phyloP scores from a whole-genome alignment of 2,888 invertebrate genomes.

The Dysmachus trigonus region DNA sequence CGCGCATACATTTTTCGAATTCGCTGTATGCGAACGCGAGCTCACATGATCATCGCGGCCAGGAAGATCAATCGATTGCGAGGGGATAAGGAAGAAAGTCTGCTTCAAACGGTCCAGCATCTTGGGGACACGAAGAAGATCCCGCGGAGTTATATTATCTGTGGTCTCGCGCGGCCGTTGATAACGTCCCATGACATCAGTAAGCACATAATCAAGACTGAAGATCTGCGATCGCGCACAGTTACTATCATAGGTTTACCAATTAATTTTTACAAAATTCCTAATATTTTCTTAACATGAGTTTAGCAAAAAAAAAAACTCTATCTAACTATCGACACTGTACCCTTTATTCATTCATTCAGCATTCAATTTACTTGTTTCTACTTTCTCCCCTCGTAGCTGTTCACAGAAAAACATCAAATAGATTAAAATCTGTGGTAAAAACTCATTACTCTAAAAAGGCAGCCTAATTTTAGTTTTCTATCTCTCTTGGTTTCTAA shows the following conservation, averaged over 20 bases:
- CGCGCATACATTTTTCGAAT: conserved; percentile 54
- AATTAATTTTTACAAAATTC: too few species aligned
- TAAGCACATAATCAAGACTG: conserved; percentile 23
- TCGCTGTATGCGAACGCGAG: conserved; percentile 45
- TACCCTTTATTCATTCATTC: too few species aligned
- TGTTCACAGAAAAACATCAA: too few species aligned
- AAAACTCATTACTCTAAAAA: too few species aligned
- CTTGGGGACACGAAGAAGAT: not conserved
- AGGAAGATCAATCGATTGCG: conserved; percentile 12
- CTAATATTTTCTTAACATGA: too few species aligned
- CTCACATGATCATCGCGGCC: conserved; percentile 1
- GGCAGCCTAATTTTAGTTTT: too few species aligned
- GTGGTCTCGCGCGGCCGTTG: not conserved
- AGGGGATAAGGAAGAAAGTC: conserved; percentile 29
- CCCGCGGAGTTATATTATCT: conserved; percentile 6
- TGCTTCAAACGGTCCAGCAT: not conserved
- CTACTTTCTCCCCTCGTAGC: too few species aligned
- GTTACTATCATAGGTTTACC: not conserved
- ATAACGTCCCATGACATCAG: not conserved
- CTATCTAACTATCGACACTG: too few species aligned
- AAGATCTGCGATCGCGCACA: not conserved
- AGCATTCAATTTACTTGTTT: too few species aligned
- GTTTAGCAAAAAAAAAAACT: too few species aligned
- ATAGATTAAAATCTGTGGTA: too few species aligned
- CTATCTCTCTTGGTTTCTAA: too few species aligned